Percentiles rank a stretch among this genome's conserved stretches.
Evolutionary conservation across 1,140 invertebrate species (phyloP).

Genomic region (Diorhabda sublineata): DNA sequence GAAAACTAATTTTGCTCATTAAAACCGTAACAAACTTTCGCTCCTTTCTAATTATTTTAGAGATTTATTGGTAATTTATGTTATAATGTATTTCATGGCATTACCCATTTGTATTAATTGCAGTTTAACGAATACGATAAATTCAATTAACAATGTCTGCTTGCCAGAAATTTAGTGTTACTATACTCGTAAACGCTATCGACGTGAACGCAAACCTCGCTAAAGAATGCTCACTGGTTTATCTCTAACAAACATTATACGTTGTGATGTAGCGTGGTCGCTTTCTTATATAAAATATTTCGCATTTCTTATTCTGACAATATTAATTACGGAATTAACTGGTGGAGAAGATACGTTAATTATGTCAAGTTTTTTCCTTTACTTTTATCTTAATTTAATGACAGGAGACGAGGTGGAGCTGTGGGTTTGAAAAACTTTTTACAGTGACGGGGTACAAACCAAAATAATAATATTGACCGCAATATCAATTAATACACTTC

Average conservation of each 20-base stretch:
- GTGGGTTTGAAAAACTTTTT: too few species aligned
- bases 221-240: conserved; percentile 16
- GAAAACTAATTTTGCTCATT: too few species aligned
- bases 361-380: conserved; percentile 5
- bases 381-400: conserved; percentile 11
- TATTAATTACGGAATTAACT: conserved; percentile 16
- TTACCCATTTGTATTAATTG: too few species aligned
- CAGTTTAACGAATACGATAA: too few species aligned
- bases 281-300: conserved; percentile 17
- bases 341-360: conserved; percentile 10
- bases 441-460: too few species aligned
- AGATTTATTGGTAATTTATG: too few species aligned
- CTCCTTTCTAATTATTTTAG: too few species aligned
- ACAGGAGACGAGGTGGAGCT: neutral
- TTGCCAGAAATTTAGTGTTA: neutral
- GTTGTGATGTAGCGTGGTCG: conserved; percentile 8
- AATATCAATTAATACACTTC: too few species aligned
- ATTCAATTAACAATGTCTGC: too few species aligned
- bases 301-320: conserved; percentile 6
- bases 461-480: too few species aligned
- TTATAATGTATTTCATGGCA: too few species aligned
- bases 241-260: conserved; percentile 17
- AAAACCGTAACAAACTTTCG: too few species aligned
- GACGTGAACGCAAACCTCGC: conserved; percentile 8
- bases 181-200: neutral